Evolutionary conservation across 2,113 vertebrate species (phyloP).

Genomic region (Cololabis saira): DNA sequence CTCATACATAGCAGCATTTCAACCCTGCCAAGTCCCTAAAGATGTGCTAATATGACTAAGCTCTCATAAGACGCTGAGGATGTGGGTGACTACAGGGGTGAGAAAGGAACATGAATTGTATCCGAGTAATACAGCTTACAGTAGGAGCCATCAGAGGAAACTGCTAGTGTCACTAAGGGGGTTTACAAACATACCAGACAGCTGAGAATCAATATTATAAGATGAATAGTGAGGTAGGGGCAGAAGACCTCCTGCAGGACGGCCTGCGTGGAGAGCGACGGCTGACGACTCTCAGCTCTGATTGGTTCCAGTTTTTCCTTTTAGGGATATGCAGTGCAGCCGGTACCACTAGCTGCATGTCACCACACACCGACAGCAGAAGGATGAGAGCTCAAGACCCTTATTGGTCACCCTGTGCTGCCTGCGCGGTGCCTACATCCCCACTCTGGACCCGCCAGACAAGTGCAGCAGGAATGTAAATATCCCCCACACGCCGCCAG

Average conservation of each 20-base stretch:
- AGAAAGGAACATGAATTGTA: constrained; percentile 47
- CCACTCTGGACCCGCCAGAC: constrained; percentile 54
- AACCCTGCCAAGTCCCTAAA: constrained; percentile 22
- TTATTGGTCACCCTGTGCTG: constrained; percentile 71
- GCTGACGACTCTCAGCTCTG: constrained; percentile 58
- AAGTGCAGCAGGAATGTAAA: constrained; percentile 57
- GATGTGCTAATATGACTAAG: constrained; percentile 64
- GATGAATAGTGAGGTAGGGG: constrained; percentile 1
- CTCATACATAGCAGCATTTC: constrained; percentile 21
- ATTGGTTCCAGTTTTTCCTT: constrained; percentile 84
- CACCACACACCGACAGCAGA: constrained; percentile 31
- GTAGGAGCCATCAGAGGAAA: constrained; percentile 59
- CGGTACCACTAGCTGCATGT: constrained; percentile 68
- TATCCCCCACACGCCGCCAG: constrained; percentile 33
- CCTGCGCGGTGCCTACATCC: constrained; percentile 15
- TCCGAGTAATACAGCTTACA: constrained; percentile 34
- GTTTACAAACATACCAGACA: constrained; percentile 68
- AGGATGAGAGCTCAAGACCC: constrained; percentile 54
- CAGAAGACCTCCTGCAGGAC: constrained; percentile 55
- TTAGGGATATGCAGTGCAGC: constrained; percentile 81
- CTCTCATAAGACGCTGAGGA: constrained; percentile 28
- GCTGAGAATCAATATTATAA: constrained; percentile 69
- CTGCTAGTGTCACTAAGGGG: constrained; percentile 27
- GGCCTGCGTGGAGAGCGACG: constrained; percentile 42
- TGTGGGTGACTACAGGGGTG: constrained; percentile 14